phyloP scores from a whole-genome alignment of 1,140 invertebrate genomes.

The Choristoneura fumiferana region DNA sequence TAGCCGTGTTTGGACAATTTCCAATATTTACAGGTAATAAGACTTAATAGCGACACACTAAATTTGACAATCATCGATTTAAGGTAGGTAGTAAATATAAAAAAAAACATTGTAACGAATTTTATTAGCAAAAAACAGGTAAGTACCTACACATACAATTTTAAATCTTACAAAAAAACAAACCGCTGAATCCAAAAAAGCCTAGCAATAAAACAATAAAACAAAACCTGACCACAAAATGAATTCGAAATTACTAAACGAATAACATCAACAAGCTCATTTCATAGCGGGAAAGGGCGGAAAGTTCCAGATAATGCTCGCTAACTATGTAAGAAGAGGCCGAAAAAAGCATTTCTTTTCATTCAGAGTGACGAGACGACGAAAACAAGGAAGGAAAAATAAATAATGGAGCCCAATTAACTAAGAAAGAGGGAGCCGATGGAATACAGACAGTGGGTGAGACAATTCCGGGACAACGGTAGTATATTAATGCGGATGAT shows the following conservation, averaged over 20 bases:
- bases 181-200: too few relatives aligned
- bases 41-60: too few relatives aligned
- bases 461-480: conserved; percentile 20
- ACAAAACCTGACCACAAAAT: neutral
- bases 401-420: conserved; percentile 60
- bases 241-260: conserved; percentile 14
- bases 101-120: too few relatives aligned
- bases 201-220: too few relatives aligned
- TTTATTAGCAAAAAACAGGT: too few relatives aligned
- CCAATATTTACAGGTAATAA: too few relatives aligned
- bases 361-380: conserved; percentile 39
- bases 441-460: conserved; percentile 18
- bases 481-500: conserved; percentile 4
- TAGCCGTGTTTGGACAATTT: too few relatives aligned
- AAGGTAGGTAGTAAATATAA: too few relatives aligned
- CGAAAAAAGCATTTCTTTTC: conserved; percentile 38
- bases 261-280: conserved; percentile 17
- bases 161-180: too few relatives aligned
- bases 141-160: too few relatives aligned
- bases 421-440: conserved; percentile 41
- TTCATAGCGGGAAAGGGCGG: conserved; percentile 3
- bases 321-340: conserved; percentile 34
- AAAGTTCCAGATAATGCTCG: conserved; percentile 20
- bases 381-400: conserved; percentile 47
- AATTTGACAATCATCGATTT: too few relatives aligned